These are phyloP conservation scores for Anthoscopus minutus DNA, from an alignment of 2,113 vertebrate genomes.

Conservation along the genomic window DNA sequence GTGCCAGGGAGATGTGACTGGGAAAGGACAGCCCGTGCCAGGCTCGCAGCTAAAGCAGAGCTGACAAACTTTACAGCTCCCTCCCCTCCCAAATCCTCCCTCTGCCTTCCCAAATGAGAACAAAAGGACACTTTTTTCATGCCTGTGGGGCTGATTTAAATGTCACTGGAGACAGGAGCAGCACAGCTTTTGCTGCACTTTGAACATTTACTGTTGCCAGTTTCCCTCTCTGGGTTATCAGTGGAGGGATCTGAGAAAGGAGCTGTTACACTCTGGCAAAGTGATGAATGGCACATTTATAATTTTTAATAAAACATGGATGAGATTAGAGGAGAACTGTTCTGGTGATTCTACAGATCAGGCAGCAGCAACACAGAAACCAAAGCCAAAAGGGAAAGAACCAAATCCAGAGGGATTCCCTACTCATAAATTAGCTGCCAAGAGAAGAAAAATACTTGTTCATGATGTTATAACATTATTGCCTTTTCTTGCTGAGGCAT, in stretches of 20 bases:
- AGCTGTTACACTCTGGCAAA: neutral
- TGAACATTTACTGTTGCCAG: neutral
- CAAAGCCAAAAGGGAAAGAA: neutral
- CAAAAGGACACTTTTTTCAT: neutral
- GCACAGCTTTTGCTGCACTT: neutral
- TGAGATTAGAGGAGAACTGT: neutral
- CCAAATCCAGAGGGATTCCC: neutral
- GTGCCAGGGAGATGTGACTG: rapidly evolving
- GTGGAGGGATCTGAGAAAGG: neutral
- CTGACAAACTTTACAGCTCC: neutral
- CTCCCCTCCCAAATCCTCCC: neutral
- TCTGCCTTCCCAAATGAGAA: neutral
- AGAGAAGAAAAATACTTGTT: neutral
- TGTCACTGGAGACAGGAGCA: neutral
- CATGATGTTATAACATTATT: neutral
- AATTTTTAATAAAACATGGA: conserved; percentile 6
- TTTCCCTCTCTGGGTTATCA: neutral
- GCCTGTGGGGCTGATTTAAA: neutral
- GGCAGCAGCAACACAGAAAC: neutral
- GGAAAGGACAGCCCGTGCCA: neutral
- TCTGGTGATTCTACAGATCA: neutral
- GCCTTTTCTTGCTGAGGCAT: neutral
- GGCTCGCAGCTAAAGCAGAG: neutral
- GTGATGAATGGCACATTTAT: neutral
- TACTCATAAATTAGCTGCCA: neutral